Percentiles rank a stretch among this genome's conserved stretches.
Evolutionary conservation across 2,797 vertebrate genomes (phyloP).

Genomic region (Psittacula derbiana): DNA sequence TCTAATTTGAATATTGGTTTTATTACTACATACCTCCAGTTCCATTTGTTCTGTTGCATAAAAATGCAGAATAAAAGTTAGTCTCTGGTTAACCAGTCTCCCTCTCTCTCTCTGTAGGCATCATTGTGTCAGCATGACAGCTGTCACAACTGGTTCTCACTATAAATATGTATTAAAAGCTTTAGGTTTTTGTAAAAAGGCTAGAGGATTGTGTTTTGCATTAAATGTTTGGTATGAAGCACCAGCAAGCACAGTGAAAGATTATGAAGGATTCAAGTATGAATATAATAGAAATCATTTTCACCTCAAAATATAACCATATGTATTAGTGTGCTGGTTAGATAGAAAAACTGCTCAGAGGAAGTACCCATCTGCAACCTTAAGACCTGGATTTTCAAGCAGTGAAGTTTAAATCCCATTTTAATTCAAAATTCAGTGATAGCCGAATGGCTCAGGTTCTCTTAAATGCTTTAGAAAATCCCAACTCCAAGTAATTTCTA

Average conservation of each 20-base stretch:
- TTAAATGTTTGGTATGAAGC: neutral
- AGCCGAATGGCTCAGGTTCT: neutral
- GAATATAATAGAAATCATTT: neutral
- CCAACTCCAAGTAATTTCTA: neutral
- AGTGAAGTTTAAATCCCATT: conserved; percentile 3
- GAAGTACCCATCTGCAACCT: neutral
- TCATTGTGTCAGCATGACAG: neutral
- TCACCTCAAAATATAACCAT: neutral
- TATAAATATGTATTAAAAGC: neutral
- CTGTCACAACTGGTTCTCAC: neutral
- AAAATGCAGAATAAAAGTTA: conserved; percentile 81
- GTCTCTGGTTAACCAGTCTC: conserved; percentile 61
- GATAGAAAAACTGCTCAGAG: neutral
- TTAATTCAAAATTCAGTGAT: conserved; percentile 8
- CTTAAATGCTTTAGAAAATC: neutral
- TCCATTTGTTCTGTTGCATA: conserved; percentile 80
- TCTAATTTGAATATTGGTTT: conserved; percentile 81
- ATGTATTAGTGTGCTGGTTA: neutral
- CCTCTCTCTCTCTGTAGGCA: neutral
- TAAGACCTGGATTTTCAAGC: conserved; percentile 35
- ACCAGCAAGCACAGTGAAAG: neutral
- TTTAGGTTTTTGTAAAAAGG: neutral
- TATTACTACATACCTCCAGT: conserved; percentile 80
- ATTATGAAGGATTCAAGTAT: neutral
- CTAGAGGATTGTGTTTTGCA: neutral